phyloP scores from a whole-genome alignment of 2,797 vertebrate genomes.

The Dipus sagitta region DNA sequence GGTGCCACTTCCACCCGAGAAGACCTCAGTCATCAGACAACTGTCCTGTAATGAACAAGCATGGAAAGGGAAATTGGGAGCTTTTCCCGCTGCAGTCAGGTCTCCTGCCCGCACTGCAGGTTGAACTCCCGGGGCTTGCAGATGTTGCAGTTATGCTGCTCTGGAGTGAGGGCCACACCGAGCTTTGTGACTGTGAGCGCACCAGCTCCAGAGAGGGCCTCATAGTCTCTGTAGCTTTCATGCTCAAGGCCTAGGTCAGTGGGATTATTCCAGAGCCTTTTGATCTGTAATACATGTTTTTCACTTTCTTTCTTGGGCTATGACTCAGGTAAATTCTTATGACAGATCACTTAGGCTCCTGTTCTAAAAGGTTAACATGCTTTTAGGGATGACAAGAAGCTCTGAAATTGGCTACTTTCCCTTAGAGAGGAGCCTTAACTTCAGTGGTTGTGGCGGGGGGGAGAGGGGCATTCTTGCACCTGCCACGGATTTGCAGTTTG shows the following conservation, averaged over 20 bases:
- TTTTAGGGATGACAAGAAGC: background rate
- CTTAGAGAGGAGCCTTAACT: background rate
- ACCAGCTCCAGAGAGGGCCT: fast-evolving
- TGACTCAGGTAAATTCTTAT: background rate
- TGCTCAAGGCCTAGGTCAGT: background rate
- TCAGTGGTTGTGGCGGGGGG: too few species aligned
- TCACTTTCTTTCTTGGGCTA: background rate
- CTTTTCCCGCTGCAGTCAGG: background rate
- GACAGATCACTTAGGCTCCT: background rate
- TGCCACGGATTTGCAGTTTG: background rate
- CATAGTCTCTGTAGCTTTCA: background rate
- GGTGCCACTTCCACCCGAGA: background rate
- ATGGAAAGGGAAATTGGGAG: background rate
- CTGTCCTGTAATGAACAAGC: background rate
- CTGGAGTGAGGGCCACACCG: background rate
- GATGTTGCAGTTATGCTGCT: background rate
- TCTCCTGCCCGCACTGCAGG: background rate
- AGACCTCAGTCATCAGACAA: background rate
- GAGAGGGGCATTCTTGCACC: background rate
- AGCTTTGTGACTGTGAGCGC: background rate
- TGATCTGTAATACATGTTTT: background rate
- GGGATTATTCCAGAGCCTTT: background rate
- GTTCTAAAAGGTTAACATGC: background rate
- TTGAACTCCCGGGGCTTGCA: background rate
- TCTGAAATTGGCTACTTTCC: background rate